Conservation (phyloP, 2,113 vertebrate species). For the Hippolais icterina region DNA sequence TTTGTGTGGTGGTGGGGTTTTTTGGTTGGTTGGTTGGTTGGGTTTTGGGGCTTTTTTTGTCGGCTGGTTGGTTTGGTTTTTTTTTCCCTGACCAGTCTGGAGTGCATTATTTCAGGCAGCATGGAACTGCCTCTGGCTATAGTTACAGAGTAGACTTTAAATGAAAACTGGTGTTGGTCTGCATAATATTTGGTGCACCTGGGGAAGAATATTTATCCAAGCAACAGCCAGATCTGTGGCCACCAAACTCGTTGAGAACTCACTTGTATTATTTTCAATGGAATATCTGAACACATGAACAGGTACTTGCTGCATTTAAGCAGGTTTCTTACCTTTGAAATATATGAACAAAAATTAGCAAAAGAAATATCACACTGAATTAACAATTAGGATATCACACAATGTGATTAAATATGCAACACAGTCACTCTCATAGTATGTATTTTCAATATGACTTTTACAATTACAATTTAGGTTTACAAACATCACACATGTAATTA, state of each 20-base stretch:
- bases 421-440: not conserved
- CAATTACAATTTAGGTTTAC: not conserved
- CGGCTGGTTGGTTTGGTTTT: not conserved
- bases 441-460: not conserved
- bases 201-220: slow-evolving; percentile 49
- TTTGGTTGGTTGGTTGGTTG: not conserved
- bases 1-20: not conserved
- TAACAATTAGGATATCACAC: not conserved
- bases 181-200: slow-evolving; percentile 45
- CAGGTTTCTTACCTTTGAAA: not conserved
- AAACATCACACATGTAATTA: not conserved
- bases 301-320: not conserved
- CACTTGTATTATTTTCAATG: not conserved
- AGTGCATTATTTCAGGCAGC: slow-evolving; percentile 33
- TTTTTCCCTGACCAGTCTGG: slow-evolving; percentile 6
- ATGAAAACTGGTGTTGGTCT: slow-evolving; percentile 32
- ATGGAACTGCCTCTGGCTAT: slow-evolving; percentile 21
- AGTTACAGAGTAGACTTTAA: slow-evolving; percentile 25
- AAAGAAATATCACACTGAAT: not conserved
- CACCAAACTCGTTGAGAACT: not conserved
- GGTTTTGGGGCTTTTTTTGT: not conserved
- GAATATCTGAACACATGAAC: not conserved
- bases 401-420: not conserved
- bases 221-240: not conserved
- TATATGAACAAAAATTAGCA: not conserved